These are phyloP conservation scores for Strongylocentrotus purpuratus DNA, from an alignment of 35 echinoderm and acorn worm genomes.

Conservation along the genomic window DNA sequence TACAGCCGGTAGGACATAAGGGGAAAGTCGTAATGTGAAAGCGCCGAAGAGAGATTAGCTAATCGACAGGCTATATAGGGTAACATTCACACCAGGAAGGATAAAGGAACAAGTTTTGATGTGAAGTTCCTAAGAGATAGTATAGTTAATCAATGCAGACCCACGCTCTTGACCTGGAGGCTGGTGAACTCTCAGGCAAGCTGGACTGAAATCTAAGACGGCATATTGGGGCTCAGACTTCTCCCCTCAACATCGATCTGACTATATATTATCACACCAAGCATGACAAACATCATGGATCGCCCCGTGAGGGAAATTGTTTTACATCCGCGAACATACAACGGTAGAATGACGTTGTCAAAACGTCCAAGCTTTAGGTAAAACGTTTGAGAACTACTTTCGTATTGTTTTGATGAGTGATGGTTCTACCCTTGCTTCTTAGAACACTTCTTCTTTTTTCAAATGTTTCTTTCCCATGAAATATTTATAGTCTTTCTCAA, in stretches of 20 bases:
- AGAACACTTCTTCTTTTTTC: too few species aligned
- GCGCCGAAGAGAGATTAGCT: too few species aligned
- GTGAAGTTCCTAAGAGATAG: neutral
- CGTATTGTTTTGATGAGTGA: too few species aligned
- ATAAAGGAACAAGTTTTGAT: neutral
- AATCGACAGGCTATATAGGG: neutral
- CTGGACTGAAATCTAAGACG: neutral
- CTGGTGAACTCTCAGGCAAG: neutral
- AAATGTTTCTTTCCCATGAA: too few species aligned
- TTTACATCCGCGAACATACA: neutral
- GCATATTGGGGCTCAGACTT: neutral
- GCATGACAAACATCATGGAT: neutral
- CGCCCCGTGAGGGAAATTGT: neutral
- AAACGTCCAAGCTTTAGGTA: too few species aligned
- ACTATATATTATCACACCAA: neutral
- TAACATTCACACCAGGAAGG: neutral
- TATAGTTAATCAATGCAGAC: neutral
- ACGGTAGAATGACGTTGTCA: neutral
- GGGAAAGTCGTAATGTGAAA: too few species aligned
- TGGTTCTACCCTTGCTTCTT: too few species aligned
- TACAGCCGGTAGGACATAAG: too few species aligned
- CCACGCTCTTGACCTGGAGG: neutral
- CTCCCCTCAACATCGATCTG: neutral
- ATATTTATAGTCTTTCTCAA: too few species aligned
- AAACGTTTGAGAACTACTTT: too few species aligned